Evolutionary conservation across 2,113 vertebrate genomes (phyloP).

Genomic region (Oryzias celebensis): DNA sequence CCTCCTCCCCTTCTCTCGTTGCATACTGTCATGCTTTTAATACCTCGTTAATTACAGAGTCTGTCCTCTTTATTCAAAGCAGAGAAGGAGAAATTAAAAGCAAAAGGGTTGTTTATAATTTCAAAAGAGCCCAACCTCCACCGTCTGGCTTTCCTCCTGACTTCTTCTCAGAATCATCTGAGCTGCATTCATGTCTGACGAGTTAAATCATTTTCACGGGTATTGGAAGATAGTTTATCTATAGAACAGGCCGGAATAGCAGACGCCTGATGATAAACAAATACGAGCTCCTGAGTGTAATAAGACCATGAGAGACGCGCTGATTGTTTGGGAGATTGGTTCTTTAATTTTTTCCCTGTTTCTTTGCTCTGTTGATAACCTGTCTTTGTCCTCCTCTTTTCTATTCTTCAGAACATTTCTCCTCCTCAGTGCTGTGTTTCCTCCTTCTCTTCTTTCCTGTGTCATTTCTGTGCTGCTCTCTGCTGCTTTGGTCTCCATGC

Average conservation of each 20-base stretch:
- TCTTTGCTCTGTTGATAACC: not conserved
- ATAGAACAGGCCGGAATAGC: conserved; percentile 48
- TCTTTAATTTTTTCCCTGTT: conserved; percentile 6
- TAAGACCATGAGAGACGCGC: conserved; percentile 47
- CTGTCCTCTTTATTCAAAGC: conserved; percentile 80
- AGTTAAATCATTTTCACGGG: conserved; percentile 65
- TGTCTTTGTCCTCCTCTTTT: not conserved
- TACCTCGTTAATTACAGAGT: conserved; percentile 78
- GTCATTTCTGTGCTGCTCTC: conserved; percentile 16
- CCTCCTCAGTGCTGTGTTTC: conserved; percentile 7
- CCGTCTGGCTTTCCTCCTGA: conserved; percentile 28
- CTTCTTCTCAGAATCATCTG: conserved; percentile 49
- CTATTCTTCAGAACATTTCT: not conserved
- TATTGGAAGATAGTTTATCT: conserved; percentile 48
- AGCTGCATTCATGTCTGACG: conserved; percentile 26
- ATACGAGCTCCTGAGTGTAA: conserved; percentile 51
- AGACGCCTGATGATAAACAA: conserved; percentile 66
- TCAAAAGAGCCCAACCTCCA: conserved; percentile 56
- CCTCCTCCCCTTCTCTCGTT: conserved; percentile 17
- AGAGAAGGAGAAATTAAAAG: conserved; percentile 75
- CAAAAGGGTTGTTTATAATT: conserved; percentile 68
- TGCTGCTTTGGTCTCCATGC: conserved; percentile 41
- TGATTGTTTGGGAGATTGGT: conserved; percentile 26
- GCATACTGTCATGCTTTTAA: conserved; percentile 65
- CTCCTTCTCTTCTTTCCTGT: not conserved